Conservation (phyloP, 2,797 vertebrate species). For the Carapus acus region DNA sequence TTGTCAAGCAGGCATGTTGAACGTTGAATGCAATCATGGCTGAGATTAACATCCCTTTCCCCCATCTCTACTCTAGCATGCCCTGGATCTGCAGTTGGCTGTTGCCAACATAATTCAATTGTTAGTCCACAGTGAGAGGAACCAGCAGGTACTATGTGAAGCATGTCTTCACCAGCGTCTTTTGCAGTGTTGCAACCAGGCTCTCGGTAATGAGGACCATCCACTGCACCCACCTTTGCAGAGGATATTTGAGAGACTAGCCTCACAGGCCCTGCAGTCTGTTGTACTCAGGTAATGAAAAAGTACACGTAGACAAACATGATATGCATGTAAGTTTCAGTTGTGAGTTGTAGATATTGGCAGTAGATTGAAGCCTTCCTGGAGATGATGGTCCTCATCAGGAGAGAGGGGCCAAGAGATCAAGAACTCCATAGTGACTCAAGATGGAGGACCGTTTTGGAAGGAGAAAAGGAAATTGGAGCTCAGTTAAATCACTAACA, state of each 20-base stretch:
- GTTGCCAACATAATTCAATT: constrained; percentile 93
- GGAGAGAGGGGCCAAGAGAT: too few species aligned
- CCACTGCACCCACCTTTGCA: constrained; percentile 91
- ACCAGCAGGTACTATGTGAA: constrained; percentile 96
- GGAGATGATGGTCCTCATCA: too few species aligned
- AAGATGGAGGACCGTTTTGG: too few species aligned
- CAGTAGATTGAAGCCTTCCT: too few species aligned
- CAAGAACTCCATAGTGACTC: too few species aligned
- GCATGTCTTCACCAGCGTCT: constrained; percentile 88
- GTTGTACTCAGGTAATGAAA: constrained; percentile 96
- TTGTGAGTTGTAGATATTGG: too few species aligned
- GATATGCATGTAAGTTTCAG: too few species aligned
- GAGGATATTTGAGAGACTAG: constrained; percentile 95
- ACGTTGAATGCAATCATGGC: too few species aligned
- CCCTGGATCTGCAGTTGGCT: constrained; percentile 90
- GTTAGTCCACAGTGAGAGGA: constrained; percentile 90
- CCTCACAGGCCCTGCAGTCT: constrained; percentile 92
- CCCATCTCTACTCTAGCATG: constrained; percentile 72
- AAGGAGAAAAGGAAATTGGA: too few species aligned
- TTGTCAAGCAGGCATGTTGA: too few species aligned
- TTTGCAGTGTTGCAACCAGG: constrained; percentile 89
- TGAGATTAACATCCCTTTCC: background rate
- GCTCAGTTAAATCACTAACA: too few species aligned
- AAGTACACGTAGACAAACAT: too few species aligned
- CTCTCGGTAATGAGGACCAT: constrained; percentile 93